These are phyloP conservation scores for Parapristionchus giblindavisi DNA, from an alignment of 2,888 invertebrate species.

Conservation along the genomic window DNA sequence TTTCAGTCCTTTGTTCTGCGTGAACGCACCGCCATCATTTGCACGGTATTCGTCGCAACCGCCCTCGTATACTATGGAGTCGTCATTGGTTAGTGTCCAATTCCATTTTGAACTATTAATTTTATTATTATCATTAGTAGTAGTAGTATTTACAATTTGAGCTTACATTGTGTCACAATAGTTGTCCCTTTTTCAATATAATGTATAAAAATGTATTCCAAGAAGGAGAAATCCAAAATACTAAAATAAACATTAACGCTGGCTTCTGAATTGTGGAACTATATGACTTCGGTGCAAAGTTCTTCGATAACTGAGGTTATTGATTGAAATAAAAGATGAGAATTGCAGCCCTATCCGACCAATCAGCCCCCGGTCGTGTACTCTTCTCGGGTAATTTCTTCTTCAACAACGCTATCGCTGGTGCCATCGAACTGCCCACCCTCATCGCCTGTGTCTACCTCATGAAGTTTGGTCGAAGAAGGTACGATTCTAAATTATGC, in stretches of 20 bases:
- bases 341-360: constrained; percentile 63
- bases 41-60: constrained; percentile 69
- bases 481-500: constrained; percentile 41
- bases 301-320: no score
- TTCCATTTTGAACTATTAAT: no score
- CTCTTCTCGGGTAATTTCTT: constrained; percentile 69
- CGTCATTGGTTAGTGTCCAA: constrained; percentile 62
- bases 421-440: constrained; percentile 68
- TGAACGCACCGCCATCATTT: constrained; percentile 62
- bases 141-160: no score
- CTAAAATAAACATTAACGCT: no score
- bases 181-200: no score
- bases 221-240: no score
- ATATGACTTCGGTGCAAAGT: no score
- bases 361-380: constrained; percentile 67
- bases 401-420: constrained; percentile 68
- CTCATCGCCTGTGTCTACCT: constrained; percentile 66
- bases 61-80: constrained; percentile 70
- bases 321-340: no score
- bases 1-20: constrained; percentile 42
- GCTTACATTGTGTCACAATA: no score
- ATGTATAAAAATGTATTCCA: no score
- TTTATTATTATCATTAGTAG: no score
- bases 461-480: constrained; percentile 64
- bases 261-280: no score